Evolutionary conservation across 2,113 vertebrate genomes (phyloP), one percentile per base, ranked within the genome.

Genomic region (Phyllostomus hastatus): DNA sequence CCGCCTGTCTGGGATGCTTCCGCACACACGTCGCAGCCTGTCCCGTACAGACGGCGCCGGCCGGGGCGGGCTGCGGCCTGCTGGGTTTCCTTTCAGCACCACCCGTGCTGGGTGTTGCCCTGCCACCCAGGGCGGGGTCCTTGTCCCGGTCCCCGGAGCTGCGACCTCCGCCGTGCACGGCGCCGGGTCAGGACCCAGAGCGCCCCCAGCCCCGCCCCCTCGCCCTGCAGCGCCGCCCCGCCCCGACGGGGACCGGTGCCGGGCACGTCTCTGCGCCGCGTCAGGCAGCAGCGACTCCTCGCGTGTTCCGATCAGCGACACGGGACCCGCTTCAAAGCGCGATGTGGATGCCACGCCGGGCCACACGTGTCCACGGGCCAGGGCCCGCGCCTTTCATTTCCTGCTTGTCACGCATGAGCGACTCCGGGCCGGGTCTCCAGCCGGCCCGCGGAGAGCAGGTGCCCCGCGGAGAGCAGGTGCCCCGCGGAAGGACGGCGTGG

Each of bases 171-270:
- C 43, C 7, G 9, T 46, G 20, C 4, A 7, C 7, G 0, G 24
- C 35, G 12, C n/a, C 38, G 12, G 3, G 41, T 46, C 0, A 16
- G 61, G 7, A 1, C 4, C 17, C 3, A 10, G 33, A 33, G 6
- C 5, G 5, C 11, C n/a, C 67, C 19, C 11, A 10, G 54, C 33
- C 7, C 15, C 0, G 14, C 24, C 10, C 33, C 43, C 46, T 66
- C 41, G 1, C 0, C 1, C 1, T 10, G 3, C 4, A 22, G 35
- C 1, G 2, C 26, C 0, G 4, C 67, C 17, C n/a, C 9, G n/a
- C 41, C 50, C 38, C 19, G 8, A 10, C 0, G 12, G 5, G 16
- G 59, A 33, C 10, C 43, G 0, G 0, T 43, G 8, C 26, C 24
- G 64, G 0, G 0, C 5, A 0, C 35, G 4, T 2, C 46, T 69